phyloP scores from a whole-genome alignment of 2,113 vertebrate species.

The Grammomys surdaster region DNA sequence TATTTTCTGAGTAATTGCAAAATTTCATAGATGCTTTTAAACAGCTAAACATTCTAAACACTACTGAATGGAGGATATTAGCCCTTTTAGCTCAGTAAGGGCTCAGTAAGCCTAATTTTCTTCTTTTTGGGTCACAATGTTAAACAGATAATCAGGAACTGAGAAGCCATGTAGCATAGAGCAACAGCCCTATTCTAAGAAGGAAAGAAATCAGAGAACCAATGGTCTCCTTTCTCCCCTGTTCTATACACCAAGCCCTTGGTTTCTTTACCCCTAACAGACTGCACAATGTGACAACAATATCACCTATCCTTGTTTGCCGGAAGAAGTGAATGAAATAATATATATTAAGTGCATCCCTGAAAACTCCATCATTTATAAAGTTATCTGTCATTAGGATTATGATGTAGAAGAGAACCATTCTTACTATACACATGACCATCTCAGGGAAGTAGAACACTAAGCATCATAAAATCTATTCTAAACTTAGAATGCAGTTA shows the following conservation, averaged over 20 bases:
- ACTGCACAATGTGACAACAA: not conserved
- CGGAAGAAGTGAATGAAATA: not conserved
- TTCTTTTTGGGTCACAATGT: conserved; percentile 23
- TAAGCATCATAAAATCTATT: not conserved
- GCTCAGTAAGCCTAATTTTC: conserved; percentile 49
- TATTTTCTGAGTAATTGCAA: conserved; percentile 71
- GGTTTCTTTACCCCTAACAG: not conserved
- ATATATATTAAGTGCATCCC: not conserved
- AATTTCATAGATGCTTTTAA: conserved; percentile 64
- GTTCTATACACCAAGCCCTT: not conserved
- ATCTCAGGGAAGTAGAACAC: not conserved
- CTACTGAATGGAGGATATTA: not conserved
- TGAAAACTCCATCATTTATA: not conserved
- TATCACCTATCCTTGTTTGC: not conserved
- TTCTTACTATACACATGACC: not conserved
- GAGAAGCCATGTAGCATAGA: not conserved
- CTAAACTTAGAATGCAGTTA: not conserved
- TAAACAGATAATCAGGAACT: conserved; percentile 21
- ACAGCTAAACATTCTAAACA: conserved; percentile 55
- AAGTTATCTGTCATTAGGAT: not conserved
- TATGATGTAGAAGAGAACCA: not conserved
- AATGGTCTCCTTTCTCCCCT: not conserved
- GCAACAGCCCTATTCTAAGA: conserved; percentile 28
- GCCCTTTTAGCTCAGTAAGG: conserved; percentile 38
- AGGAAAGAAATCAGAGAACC: not conserved